Evolutionary conservation across 2,888 invertebrate species (phyloP).

Genomic region (Ceraclea dissimilis): DNA sequence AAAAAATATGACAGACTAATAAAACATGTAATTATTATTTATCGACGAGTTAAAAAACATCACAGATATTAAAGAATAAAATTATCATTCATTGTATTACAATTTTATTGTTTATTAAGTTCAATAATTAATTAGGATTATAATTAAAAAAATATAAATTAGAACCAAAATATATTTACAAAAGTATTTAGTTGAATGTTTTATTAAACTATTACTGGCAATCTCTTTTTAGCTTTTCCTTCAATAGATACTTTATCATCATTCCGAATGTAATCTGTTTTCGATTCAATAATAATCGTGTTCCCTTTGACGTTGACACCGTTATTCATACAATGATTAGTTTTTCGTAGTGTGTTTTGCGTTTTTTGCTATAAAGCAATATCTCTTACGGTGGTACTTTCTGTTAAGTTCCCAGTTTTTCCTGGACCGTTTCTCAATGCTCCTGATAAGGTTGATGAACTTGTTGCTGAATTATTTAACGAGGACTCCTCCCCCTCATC

Average conservation of each 20-base stretch:
- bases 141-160: not conserved
- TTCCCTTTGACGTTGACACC: not conserved
- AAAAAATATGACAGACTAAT: no score
- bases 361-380: conserved; percentile 25
- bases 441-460: conserved; percentile 5
- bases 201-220: conserved; percentile 20
- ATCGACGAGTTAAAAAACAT: no score
- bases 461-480: conserved; percentile 13
- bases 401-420: conserved; percentile 13
- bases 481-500: conserved; percentile 3
- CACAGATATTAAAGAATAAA: not conserved
- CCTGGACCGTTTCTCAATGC: conserved; percentile 20
- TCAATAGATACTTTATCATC: conserved; percentile 6
- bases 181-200: not conserved
- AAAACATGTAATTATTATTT: no score
- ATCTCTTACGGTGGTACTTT: conserved; percentile 19
- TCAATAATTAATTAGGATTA: no score
- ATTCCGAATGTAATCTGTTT: not conserved
- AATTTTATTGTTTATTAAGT: no score
- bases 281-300: conserved; percentile 3
- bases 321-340: not conserved
- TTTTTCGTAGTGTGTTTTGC: not conserved
- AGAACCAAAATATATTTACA: not conserved
- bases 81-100: not conserved
- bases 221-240: conserved; percentile 16